Evolutionary conservation across 2,797 vertebrate genomes (phyloP), one percentile per base, ranked within the genome.

Genomic region (Enteromius thamalakanensis): DNA sequence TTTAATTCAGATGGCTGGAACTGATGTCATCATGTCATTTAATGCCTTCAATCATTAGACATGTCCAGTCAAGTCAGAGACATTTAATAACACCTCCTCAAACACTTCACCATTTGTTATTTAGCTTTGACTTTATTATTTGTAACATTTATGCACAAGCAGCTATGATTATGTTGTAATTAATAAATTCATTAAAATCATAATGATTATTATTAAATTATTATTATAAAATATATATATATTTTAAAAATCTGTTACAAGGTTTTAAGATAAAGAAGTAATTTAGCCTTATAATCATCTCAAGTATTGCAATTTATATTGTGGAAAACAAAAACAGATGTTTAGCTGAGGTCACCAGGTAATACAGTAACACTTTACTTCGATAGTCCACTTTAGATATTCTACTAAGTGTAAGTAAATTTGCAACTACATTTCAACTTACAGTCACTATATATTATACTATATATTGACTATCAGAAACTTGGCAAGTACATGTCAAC

Each of bases 31-130:
- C 7, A n/a, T 55, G 19, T 62, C 60, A n/a, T 62, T 79, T 68
- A 79, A 53, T 71, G 55, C 37, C 76, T 53, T 26, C 32, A 64
- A 37, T 84, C 55, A 79, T 83, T 78, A 83, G 65, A 83, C 14
- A 32, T 4, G 4, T 47, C 17, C 34, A 76, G 47, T 34, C 72
- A 40, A 37, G 4, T 42, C 32, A n/a, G 53, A 79, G 55, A 79
- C 34, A 10, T 58, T 67, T 53, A 37, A 53, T 53, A 53, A 40
- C 34, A 26, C 34, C 55, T 19, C 6, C 55, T 17, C 37, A 40
- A 76, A 58, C 55, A 23, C n/a, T 60, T 26, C 23, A 60, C 58
- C 55, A 29, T 45, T 45, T 77, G n/a, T 62, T 77, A 19, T 62
- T 77, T 19, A 60, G 37, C 75, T 76, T 17, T 71, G 42, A 72